Conservation (phyloP, 1,140 invertebrate species). For the Drosophila kurseongensis region DNA sequence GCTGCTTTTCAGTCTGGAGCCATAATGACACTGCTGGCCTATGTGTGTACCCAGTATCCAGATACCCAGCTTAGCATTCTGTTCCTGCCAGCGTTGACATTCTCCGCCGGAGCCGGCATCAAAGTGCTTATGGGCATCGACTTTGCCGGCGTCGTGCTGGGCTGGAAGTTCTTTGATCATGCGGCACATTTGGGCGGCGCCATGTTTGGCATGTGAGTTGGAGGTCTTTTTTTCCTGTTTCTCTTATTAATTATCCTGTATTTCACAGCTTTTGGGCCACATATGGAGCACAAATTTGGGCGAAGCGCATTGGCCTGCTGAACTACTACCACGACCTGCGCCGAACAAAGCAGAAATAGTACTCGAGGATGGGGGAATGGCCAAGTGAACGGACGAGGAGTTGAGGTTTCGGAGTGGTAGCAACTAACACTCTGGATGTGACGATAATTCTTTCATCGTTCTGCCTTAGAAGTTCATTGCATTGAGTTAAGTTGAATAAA, state of each 20-base stretch:
- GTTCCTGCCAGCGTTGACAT: constrained; percentile 94
- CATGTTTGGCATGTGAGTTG: constrained; percentile 93
- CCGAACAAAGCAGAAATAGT: constrained; percentile 76
- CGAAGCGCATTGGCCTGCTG: constrained; percentile 72
- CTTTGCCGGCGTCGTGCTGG: constrained; percentile 90
- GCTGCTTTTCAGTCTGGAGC: constrained; percentile 92
- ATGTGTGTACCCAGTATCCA: constrained; percentile 94
- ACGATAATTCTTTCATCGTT: constrained; percentile 34
- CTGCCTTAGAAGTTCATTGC: constrained; percentile 40
- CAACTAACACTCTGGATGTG: constrained; percentile 20
- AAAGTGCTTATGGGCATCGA: constrained; percentile 94
- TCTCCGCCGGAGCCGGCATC: constrained; percentile 93
- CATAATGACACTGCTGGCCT: constrained; percentile 95
- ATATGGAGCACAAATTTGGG: constrained; percentile 76
- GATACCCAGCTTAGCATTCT: constrained; percentile 94
- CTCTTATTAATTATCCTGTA: not conserved
- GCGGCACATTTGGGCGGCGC: constrained; percentile 98
- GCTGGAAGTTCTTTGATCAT: constrained; percentile 98
- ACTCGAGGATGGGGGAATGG: constrained; percentile 1
- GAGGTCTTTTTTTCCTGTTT: not conserved
- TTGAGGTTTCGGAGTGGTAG: constrained; percentile 7
- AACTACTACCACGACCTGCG: constrained; percentile 79
- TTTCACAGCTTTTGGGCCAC: constrained; percentile 72
- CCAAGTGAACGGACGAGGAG: constrained; percentile 29
- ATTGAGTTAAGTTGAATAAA: constrained; percentile 68